Base-by-base conservation (phyloP, 2,888 invertebrate genomes). In the Agrochola litura region DNA sequence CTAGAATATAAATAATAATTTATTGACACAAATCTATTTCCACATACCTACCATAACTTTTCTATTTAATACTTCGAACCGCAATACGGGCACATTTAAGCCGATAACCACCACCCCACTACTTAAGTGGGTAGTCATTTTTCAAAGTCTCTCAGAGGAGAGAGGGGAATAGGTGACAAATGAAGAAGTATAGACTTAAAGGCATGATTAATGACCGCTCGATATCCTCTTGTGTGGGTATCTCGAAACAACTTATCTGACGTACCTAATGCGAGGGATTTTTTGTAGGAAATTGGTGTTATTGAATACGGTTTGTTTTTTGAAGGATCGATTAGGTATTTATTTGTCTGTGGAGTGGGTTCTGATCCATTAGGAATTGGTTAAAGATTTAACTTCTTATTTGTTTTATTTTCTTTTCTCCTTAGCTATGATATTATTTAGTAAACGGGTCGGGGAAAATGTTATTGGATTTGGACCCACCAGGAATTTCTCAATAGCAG, bases 161-260 rank as follows among this genome's bases (percentile, higher is more conserved):
- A 90, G 89, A 88, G 90, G 91, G 90, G 90, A 90, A 91, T 91
- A 91, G 91, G 92, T 93, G 95, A 95, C 95, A 95, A 95, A 95
- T 95, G 94, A 93, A 93, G 93, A 92, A 93, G 91, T 92, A 93
- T 92, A 91, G 90, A 89, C 90, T 90, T 87, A 89, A 88, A 82
- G 87, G 86, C 87, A 93, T 94, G 95, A 95, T 95, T 95, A 93
- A 95, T 94, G 93, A 86, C 85, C 72, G 74, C 58, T 85, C 84
- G 76, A 86, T 91, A 90, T 89, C 86, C 85, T 88, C 88, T 86
- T 88, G 81, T 81, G 86, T 82, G 86, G 77, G 81, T 80, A 71
- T 74, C 81, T 77, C 43, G 71, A 81, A 86, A 81, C 74, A 83
- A 70, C 69, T 78, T 79, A 82, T 80, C 75, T 63, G 60, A 41